A percentile compares a stretch with the other conserved stretches of the same genome.
phyloP scores from a whole-genome alignment of 1,140 invertebrate species.

The Meloidogyne chitwoodi region DNA sequence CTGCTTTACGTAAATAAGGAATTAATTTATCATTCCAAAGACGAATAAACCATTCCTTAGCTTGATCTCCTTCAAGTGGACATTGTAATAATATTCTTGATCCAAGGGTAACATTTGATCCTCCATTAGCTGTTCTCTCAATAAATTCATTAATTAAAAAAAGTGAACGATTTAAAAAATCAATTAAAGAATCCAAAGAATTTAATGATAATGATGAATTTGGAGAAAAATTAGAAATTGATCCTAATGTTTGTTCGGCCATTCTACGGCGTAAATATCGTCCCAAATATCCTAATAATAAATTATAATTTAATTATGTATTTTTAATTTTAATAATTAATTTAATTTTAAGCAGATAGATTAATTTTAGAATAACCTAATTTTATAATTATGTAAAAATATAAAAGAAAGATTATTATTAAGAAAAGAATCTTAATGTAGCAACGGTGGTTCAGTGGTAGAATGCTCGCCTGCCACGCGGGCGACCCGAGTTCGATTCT shows the following conservation, averaged over 20 bases:
- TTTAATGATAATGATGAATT: background rate
- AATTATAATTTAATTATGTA: background rate
- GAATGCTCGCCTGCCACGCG: conserved; percentile 87
- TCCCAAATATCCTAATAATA: conserved; percentile 42
- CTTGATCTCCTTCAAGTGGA: conserved; percentile 29
- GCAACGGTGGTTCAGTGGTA: conserved; percentile 77
- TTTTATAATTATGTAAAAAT: too few relatives aligned
- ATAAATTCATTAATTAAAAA: conserved; percentile 42
- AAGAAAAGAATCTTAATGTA: background rate
- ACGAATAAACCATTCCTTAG: conserved; percentile 37
- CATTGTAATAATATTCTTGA: conserved; percentile 45
- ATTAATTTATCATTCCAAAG: conserved; percentile 44
- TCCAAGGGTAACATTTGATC: conserved; percentile 36
- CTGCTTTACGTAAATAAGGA: conserved; percentile 41
- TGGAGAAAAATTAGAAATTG: background rate
- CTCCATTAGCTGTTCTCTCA: conserved; percentile 27
- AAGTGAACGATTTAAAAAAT: conserved; percentile 32
- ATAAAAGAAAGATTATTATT: too few relatives aligned
- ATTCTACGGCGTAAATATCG: conserved; percentile 46
- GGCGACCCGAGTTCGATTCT: conserved; percentile 45
- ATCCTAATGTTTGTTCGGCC: conserved; percentile 39
- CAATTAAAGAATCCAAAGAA: conserved; percentile 27
- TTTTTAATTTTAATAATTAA: too few relatives aligned
- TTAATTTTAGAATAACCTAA: too few relatives aligned
- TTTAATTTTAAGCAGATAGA: too few relatives aligned